Base-by-base conservation (phyloP, 2,888 invertebrate species). In the Caenorhabditis sulstoni region DNA sequence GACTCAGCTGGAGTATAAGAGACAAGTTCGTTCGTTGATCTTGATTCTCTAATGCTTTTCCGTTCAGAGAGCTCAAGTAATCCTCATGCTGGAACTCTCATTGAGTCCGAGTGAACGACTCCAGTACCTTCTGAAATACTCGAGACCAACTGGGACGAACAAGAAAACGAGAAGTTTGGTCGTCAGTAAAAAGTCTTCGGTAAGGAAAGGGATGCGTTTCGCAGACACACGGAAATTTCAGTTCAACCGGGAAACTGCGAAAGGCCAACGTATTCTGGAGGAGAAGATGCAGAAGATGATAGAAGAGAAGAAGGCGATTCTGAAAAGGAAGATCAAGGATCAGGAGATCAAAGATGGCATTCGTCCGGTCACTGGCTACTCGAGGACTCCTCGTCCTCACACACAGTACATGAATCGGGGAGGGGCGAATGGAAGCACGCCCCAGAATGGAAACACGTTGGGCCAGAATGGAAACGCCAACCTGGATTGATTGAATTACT, bases 1-100 rank as follows among this genome's bases (percentile, higher is more conserved):
- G 91, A 96, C 96, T 0, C 93, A 96, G 85, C 97, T 97, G 91
- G 97, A 98, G 91, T 98, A 97, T 96, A 96, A 97, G 91, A 18
- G 85, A 80, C 83, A 85, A 74, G 84, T n/a, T 68, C 37, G 20
- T 2, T 16, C 12, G 3, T 3, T 22, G 18, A 59, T 12, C 3
- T 3, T 29, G 29, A 29, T 8, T 50, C 7, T 50, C n/a, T n/a
- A 3, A 47, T 16, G 8, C 47, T 8, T 18, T 8, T 1, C 16
- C 3, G 3, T 57, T 57, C 41, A 81, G 81, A 79, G 82, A 79
- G 82, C 85, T 9, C 93, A 97, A 84, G 98, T 98, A 80, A 97
- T 98, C 37, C 92, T 98, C 81, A 97, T 98, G 44, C 95, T 98
- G 23, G 98, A 99, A 91, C 93, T 98, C 91, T 96, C 97, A 12